Percentiles rank a stretch among this genome's conserved stretches.
These are phyloP conservation scores for Lamprotornis superbus DNA, from an alignment of 2,113 vertebrate species.

Conservation along the genomic window DNA sequence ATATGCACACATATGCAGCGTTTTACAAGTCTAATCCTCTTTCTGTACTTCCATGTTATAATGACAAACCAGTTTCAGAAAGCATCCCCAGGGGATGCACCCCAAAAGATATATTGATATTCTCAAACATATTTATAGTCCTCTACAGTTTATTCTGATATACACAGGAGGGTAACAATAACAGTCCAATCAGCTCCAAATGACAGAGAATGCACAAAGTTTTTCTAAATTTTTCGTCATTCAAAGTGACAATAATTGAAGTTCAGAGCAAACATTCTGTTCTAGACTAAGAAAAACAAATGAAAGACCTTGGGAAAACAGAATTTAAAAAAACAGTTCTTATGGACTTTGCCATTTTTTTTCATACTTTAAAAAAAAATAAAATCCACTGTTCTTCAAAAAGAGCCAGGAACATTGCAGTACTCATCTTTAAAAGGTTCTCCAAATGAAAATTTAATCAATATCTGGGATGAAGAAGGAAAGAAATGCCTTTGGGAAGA, in stretches of 20 bases:
- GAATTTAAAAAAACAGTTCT: not conserved
- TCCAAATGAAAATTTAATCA: not conserved
- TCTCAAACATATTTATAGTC: not conserved
- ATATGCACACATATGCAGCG: fast-evolving
- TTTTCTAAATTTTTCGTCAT: not conserved
- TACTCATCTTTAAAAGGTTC: not conserved
- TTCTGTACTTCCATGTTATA: not conserved
- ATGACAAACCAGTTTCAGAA: not conserved
- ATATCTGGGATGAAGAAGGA: not conserved
- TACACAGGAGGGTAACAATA: not conserved
- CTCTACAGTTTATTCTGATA: not conserved
- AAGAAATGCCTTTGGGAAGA: not conserved
- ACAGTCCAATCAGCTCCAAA: not conserved
- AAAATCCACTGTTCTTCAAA: not conserved
- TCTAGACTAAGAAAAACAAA: not conserved
- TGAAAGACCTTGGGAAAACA: not conserved
- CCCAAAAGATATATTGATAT: not conserved
- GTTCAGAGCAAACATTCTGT: not conserved
- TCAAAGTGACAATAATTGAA: not conserved
- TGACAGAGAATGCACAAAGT: not conserved
- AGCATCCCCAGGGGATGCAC: not conserved
- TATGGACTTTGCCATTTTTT: not conserved
- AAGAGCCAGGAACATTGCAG: not conserved
- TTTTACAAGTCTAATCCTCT: not conserved
- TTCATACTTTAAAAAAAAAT: not conserved